A percentile compares a stretch with the other conserved stretches of the same genome.
Evolutionary conservation across 2,797 vertebrate genomes (phyloP).

Genomic region (Bucorvus abyssinicus): DNA sequence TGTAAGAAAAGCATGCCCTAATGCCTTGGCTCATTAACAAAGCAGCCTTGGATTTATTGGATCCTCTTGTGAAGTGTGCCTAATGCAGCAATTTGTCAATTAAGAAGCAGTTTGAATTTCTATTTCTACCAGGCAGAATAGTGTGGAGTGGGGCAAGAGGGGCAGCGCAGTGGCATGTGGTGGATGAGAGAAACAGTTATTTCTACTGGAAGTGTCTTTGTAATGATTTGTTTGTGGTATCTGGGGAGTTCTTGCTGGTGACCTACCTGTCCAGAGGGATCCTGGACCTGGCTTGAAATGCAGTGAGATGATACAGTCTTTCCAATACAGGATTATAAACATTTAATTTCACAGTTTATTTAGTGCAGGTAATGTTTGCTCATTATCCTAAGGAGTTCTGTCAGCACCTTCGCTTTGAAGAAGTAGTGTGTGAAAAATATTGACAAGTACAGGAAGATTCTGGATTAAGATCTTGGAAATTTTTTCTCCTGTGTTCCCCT

Average conservation of each 20-base stretch:
- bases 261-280: background rate
- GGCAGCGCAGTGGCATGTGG: background rate
- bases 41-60: slow-evolving; percentile 44
- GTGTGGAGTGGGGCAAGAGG: background rate
- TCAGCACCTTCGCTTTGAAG: background rate
- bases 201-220: background rate
- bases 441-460: background rate
- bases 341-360: background rate
- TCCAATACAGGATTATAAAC: background rate
- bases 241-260: background rate
- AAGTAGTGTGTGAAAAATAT: background rate
- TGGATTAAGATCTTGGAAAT: background rate
- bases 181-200: background rate
- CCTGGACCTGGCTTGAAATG: background rate
- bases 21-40: slow-evolving; percentile 42
- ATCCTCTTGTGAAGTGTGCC: slow-evolving; percentile 23
- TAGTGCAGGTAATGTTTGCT: background rate
- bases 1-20: slow-evolving; percentile 32
- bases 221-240: background rate
- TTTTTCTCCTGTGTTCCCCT: background rate
- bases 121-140: background rate
- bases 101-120: slow-evolving; percentile 27
- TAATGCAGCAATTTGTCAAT: slow-evolving; percentile 52
- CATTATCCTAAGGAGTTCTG: background rate
- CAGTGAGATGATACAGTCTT: background rate